Evolutionary conservation across 37 sponge, comb jelly and placozoan species (phyloP), one percentile per base, ranked within the genome.

Genomic region (Eunapius fragilis): DNA sequence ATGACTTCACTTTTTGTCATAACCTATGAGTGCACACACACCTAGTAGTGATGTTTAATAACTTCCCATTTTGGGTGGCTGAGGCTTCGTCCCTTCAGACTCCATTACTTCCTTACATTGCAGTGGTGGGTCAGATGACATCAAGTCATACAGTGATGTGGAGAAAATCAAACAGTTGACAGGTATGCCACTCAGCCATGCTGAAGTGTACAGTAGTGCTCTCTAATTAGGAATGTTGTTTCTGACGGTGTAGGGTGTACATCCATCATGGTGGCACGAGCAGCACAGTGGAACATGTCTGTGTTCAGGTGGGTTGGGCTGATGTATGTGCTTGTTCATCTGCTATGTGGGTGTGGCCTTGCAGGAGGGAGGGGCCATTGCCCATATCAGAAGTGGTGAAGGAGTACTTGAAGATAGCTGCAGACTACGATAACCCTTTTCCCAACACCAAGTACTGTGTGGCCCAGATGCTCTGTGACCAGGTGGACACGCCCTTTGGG

Each of bases 181-280:
- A 69, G 93, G 96, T 92, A 31, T 14, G 47, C 4, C 47, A 45
- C 9, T 4, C 47, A 45, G 4, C 47, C 22, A 17, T 58, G 58
- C 58, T 17, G 72, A 45, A 0, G 27, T 31, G 35, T 33, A 50
- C 25, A 49, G 26, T 82, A 31, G 41, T 72, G 41, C 2, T 6
- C n/a, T 31, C 17, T 82, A 31, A 72, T 37, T 25, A 31, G 23
- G 25, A 45, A 31, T 83, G 74, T 37, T n/a, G 0, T 33, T 2
- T 33, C 2, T 24, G 2, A 31, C 28, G 7, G 36, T 69, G 33
- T 77, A 94, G 94, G 90, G 6, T 90, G 93, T 67, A 32, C 70
- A 24, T 93, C 96, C 23, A 92, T 97, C 37, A 99, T 99, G 99
- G 30, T 99, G 25, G 99, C 99, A 17, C 72, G 99, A 74, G 93